Conservation (phyloP, 2,113 vertebrate species). For the Lanius ludovicianus region DNA sequence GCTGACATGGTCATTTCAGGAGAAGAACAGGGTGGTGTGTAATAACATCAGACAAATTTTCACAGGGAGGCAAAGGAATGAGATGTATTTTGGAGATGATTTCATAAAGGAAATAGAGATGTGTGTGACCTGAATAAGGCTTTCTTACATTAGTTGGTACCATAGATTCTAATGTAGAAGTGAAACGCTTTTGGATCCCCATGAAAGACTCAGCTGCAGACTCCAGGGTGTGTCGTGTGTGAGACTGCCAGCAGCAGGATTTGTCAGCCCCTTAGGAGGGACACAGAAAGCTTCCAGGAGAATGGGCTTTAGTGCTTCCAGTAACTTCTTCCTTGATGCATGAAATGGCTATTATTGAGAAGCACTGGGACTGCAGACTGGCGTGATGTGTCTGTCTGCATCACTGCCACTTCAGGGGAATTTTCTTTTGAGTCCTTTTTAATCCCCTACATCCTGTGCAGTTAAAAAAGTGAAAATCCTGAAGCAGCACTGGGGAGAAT, state of each 20-base stretch:
- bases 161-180: not conserved
- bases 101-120: not conserved
- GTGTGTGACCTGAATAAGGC: not conserved
- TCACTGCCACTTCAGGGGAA: not conserved
- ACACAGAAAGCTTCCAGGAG: not conserved
- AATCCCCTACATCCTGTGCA: not conserved
- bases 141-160: not conserved
- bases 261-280: not conserved
- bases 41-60: not conserved
- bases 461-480: not conserved
- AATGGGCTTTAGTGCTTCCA: conserved; percentile 23
- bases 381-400: not conserved
- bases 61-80: not conserved
- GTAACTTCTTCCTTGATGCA: conserved; percentile 10
- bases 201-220: not conserved
- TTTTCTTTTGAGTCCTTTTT: not conserved
- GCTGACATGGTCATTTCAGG: not conserved
- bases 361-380: not conserved
- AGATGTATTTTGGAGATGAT: not conserved
- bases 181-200: not conserved
- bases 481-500: not conserved
- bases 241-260: not conserved
- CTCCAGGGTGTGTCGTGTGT: not conserved
- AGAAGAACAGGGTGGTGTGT: not conserved
- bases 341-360: not conserved